These are phyloP conservation scores for Mycteria americana DNA, from an alignment of 2,797 vertebrate species.

Conservation along the genomic window DNA sequence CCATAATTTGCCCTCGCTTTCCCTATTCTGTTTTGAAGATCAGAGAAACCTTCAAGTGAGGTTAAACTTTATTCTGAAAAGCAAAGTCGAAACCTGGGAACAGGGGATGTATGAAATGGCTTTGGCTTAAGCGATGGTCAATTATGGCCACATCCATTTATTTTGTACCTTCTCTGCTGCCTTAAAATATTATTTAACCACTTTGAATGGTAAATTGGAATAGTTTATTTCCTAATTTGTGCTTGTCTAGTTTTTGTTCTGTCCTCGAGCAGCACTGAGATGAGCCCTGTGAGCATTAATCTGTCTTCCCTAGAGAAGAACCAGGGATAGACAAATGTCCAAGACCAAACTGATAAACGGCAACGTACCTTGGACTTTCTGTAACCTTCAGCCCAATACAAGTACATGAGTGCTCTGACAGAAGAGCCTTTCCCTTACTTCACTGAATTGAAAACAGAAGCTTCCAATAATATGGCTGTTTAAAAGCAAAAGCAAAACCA, in stretches of 20 bases:
- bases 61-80: background rate
- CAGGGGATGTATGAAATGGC: background rate
- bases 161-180: background rate
- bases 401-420: background rate
- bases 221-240: background rate
- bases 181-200: background rate
- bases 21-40: background rate
- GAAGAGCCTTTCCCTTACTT: background rate
- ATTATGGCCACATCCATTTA: background rate
- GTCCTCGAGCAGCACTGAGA: background rate
- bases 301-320: background rate
- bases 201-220: background rate
- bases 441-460: background rate
- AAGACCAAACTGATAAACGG: background rate
- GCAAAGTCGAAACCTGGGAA: background rate
- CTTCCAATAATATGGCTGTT: background rate
- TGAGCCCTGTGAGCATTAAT: background rate
- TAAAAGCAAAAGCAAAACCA: background rate
- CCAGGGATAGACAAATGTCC: background rate
- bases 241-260: background rate
- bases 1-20: background rate
- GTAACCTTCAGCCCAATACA: background rate
- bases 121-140: background rate
- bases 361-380: background rate
- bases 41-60: background rate